Evolutionary conservation across 2,113 vertebrate species (phyloP), one percentile per base, ranked within the genome.

Genomic region (Geothlypis trichas): DNA sequence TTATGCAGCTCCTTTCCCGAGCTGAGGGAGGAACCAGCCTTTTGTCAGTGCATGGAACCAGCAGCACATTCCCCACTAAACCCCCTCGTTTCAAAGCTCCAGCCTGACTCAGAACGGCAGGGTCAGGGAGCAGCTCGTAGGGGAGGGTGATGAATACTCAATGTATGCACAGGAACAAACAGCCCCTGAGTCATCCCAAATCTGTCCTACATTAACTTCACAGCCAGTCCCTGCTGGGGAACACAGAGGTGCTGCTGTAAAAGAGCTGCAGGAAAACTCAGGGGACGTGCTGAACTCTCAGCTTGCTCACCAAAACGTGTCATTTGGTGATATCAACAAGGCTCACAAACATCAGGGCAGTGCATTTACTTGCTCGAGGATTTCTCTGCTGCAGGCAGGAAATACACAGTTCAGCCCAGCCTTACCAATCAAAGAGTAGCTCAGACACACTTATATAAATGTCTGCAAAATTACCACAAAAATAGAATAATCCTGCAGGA

Each of bases 51-150:
- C 30, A 39, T 3, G n/a, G 47, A 59, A 79, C 74, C 20, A 15
- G 46, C 18, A 30, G 28, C 71, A 77, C 1, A 1, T 77, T 95
- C 69, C 86, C 78, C 77, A 66, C 17, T 84, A 90, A 93, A 81
- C 41, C 67, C 74, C 54, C 82, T 95, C 37, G 0, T 68, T 95
- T 81, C 78, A 71, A 67, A 96, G 77, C 85, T 95, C 15, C 77
- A 93, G 81, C 49, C 96, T 97, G 90, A 93, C 87, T 95, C 91
- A 93, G 62, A 74, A 66, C 18, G 33, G 77, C 74, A 23, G 46
- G 85, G 95, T 91, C 51, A 87, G 68, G 83, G 51, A 72, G 57
- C 73, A 74, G n/a, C 84, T 84, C 77, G 35, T 87, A 65, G 35
- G 68, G 59, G 13, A 71, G 63, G 20, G 67, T 75, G 80, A 93